These are phyloP conservation scores for Parnassius smintheus DNA, from an alignment of 2,888 invertebrate species.

Conservation along the genomic window DNA sequence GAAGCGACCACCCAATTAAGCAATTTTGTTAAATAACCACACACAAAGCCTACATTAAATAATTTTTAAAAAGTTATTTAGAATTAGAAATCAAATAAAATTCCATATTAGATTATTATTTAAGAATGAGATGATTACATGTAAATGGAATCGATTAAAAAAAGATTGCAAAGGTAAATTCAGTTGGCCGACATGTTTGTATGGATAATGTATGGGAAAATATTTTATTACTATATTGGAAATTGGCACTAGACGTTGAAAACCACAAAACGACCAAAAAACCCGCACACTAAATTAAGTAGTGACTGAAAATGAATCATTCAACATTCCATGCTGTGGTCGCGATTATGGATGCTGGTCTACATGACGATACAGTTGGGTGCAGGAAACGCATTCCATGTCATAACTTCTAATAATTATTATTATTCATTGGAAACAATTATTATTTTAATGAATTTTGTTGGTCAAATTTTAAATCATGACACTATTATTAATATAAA, in stretches of 20 bases:
- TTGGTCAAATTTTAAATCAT: too few species aligned
- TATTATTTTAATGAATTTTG: not conserved
- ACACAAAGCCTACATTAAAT: constrained; percentile 57
- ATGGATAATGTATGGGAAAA: not conserved
- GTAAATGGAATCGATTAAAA: not conserved
- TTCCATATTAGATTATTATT: not conserved
- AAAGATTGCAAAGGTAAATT: constrained; percentile 1
- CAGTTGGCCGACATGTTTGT: constrained; percentile 1
- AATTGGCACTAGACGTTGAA: constrained; percentile 1
- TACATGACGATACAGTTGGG: constrained; percentile 14
- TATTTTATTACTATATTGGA: not conserved
- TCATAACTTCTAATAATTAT: constrained; percentile 18
- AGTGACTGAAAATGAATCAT: constrained; percentile 43
- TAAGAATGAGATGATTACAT: not conserved
- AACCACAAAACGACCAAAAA: constrained; percentile 7
- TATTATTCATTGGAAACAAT: constrained; percentile 32
- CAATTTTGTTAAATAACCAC: constrained; percentile 56
- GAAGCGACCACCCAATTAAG: constrained; percentile 29
- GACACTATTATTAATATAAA: too few species aligned
- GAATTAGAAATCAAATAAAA: constrained; percentile 1
- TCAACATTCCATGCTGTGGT: constrained; percentile 71
- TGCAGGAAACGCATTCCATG: constrained; percentile 28
- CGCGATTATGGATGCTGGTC: constrained; percentile 7
- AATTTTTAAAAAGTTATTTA: constrained; percentile 8
- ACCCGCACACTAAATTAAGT: constrained; percentile 18